Evolutionary conservation across 2,113 vertebrate species (phyloP), one percentile per base, ranked within the genome.

Genomic region (Indicator indicator): DNA sequence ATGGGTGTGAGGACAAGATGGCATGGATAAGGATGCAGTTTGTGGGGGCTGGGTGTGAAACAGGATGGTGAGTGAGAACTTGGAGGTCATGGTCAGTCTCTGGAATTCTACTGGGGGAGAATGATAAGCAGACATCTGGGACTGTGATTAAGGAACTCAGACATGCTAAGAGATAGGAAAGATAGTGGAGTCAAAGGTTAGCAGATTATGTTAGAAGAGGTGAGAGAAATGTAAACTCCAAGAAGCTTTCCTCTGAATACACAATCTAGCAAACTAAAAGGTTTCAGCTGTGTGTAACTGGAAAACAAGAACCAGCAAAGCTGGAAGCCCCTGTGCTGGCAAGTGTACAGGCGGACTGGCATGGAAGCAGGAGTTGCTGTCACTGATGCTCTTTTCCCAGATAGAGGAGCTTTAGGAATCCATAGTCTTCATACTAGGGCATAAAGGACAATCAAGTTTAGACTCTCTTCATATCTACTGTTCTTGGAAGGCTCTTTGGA

Each of bases 401-500:
- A 52, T 0, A 77, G 27, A 60, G 23, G 32, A 69, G 56, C 27
- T 79, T 63, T 4, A 12, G 15, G 28, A 85, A 24, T 11, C 33
- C 28, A 7, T 6, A 7, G 12, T 26, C 64, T 58, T 58, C 12
- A 56, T 32, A 42, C 9, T 4, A 48, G 28, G 11, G 30, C 36
- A 73, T n/a, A 73, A 56, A 54, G 15, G 40, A 33, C 32, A 68
- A 30, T 30, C 38, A 73, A 52, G 13, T 44, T 56, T 27, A 44
- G 40, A 50, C 10, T 69, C 30, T 27, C 7, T 71, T 55, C 16
- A 8, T 54, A 60, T 75, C 83, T 60, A 68, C 85, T 86, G 68
- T 94, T 90, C 48, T 83, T 78, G 58, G 7, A 71, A 99, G 98
- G 92, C 97, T 97, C 23, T 98, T 97, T 13, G 95, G 98, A 50